These are phyloP conservation scores for Subanguina moxae DNA, from an alignment of 1,140 invertebrate genomes.

Conservation along the genomic window DNA sequence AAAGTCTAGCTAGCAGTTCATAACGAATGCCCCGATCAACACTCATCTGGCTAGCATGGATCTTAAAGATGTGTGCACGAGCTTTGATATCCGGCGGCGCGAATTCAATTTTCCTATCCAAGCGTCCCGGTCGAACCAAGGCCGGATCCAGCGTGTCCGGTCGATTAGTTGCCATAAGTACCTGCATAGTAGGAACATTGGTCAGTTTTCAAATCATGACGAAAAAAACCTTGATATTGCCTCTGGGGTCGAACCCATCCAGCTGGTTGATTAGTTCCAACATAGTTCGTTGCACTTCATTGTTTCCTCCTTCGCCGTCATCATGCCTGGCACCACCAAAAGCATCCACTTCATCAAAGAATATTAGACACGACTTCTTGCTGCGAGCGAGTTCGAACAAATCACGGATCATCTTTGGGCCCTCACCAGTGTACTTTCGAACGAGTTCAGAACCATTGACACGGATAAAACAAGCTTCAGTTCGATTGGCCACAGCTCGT, in stretches of 20 bases:
- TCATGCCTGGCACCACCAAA: constrained; percentile 97
- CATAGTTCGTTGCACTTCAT: constrained; percentile 98
- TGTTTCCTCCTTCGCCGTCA: constrained; percentile 94
- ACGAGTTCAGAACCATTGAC: constrained; percentile 94
- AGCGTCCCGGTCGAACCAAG: constrained; percentile 89
- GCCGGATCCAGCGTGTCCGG: constrained; percentile 98
- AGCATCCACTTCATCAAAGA: constrained; percentile 99
- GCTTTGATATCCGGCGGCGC: constrained; percentile 63
- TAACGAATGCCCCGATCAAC: constrained; percentile 97
- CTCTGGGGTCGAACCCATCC: constrained; percentile 96
- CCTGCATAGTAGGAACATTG: constrained; percentile 61
- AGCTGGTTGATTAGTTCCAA: constrained; percentile 97
- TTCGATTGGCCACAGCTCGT: constrained; percentile 92
- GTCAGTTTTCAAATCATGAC: background rate
- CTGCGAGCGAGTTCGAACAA: constrained; percentile 98
- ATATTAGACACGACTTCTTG: constrained; percentile 98
- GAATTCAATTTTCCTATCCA: constrained; percentile 98
- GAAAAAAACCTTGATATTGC: constrained; percentile 88
- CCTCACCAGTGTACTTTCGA: constrained; percentile 98
- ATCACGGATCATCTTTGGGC: constrained; percentile 96
- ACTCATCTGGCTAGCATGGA: constrained; percentile 97
- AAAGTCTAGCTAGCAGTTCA: constrained; percentile 87
- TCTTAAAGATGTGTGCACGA: constrained; percentile 94
- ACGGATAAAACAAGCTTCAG: constrained; percentile 98
- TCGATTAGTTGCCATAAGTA: constrained; percentile 97